Evolutionary conservation across 2,888 invertebrate species (phyloP), one percentile per base, ranked within the genome.

Genomic region (Dicranocentrus wangi): DNA sequence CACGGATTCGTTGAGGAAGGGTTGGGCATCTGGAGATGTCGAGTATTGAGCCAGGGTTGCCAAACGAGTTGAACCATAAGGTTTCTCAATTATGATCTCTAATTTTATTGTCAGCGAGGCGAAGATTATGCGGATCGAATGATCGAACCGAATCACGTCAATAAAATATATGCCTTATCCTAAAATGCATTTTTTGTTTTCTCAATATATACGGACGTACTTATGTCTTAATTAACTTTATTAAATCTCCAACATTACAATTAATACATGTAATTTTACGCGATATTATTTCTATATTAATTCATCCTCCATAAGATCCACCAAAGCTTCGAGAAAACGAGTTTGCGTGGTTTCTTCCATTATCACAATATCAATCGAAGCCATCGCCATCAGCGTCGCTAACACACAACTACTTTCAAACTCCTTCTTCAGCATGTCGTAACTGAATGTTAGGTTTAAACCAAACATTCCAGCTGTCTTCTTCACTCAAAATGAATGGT

Each of bases 331-430:
- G 28, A 84, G 15, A 2, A 86, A 70, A 1, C 86, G 75, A 1
- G 68, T 79, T 66, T 82, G 79, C 1, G 86, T 83, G 0, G 32
- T 47, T 15, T 81, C 77, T 25, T 85, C 84, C 53, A 73, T 43
- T 21, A 78, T 17, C 0, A 82, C 84, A 25, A 86, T 27, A 15
- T 84, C 82, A 21, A 85, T 82, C 0, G 83, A 85, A 0, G 84
- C 81, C 55, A 84, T 83, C 0, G 85, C 76, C 72, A 85, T 82
- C 1, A 86, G 55, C 0, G 81, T 70, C 2, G 84, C 85, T n/a
- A 85, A 60, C 1, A 85, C 25, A 58, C 83, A 79, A 78, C 86
- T 86, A 28, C 70, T 66, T 13, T 51, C 47, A 51, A 71, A 86
- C 51, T 86, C 83, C 1, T 43, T 19, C n/a, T 69, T 21, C 2